Conservation (phyloP, 1,140 invertebrate species). For the Latrodectus geometricus region DNA sequence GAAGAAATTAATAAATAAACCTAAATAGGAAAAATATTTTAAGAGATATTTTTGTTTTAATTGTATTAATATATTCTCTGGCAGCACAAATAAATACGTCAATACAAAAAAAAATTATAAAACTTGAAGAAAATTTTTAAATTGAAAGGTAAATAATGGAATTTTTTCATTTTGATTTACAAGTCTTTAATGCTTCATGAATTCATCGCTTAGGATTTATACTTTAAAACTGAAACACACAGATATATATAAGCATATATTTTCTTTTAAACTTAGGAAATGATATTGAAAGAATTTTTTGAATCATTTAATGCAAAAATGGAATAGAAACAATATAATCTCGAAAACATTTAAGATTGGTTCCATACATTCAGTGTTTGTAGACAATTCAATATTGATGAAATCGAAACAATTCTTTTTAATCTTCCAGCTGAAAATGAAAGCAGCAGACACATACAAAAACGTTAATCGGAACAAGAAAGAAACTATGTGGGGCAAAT, state of each 20-base stretch:
- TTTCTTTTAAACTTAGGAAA: neutral
- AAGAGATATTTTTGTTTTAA: too few species aligned
- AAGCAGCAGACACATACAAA: constrained; percentile 5
- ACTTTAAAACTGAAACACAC: neutral
- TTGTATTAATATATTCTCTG: too few species aligned
- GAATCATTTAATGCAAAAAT: neutral
- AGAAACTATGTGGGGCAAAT: neutral
- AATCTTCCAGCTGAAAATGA: constrained; percentile 4
- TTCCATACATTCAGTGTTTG: neutral
- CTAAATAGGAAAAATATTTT: neutral
- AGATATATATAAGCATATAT: neutral
- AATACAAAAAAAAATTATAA: too few species aligned
- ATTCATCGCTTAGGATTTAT: neutral
- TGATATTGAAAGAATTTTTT: neutral
- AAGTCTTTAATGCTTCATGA: neutral
- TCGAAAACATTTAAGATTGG: constrained; percentile 1
- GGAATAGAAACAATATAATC: neutral
- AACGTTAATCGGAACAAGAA: constrained; percentile 4
- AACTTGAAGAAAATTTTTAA: neutral
- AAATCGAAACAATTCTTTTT: neutral
- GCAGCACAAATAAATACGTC: too few species aligned
- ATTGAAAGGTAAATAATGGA: neutral
- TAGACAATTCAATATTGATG: constrained; percentile 11
- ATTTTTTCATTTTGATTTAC: neutral
- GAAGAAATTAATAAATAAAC: too few species aligned